Conservation (phyloP, 1,140 invertebrate species). For the Galendromus occidentalis region DNA sequence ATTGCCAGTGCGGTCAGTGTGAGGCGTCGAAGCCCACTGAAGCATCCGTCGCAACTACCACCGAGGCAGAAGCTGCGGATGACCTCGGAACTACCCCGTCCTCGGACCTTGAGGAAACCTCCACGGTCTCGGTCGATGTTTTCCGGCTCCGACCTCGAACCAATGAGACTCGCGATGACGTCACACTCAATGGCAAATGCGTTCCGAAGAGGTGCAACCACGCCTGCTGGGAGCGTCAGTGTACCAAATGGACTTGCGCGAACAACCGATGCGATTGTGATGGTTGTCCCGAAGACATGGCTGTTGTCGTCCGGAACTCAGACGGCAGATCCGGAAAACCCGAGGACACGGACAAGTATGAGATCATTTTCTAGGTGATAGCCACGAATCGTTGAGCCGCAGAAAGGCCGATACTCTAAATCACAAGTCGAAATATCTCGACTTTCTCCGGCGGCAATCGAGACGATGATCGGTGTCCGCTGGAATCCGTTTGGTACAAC, state of each 20-base stretch:
- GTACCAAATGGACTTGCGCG: neutral
- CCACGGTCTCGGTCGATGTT: neutral
- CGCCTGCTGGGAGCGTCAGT: constrained; percentile 1
- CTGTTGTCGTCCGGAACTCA: neutral
- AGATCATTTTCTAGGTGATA: neutral
- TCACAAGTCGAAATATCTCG: no score
- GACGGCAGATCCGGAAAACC: neutral
- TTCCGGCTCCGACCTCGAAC: neutral
- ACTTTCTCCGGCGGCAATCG: no score
- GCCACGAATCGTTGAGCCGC: neutral
- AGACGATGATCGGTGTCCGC: no score
- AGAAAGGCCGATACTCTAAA: no score
- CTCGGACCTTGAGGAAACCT: no score
- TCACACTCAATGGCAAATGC: neutral
- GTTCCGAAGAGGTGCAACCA: constrained; percentile 2
- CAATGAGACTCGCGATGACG: neutral
- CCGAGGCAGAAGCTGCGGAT: no score
- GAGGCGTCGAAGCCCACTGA: neutral
- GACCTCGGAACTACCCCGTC: no score
- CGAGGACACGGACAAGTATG: neutral
- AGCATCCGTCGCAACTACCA: neutral
- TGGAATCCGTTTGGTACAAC: no score
- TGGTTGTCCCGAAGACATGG: neutral
- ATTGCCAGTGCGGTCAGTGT: neutral
- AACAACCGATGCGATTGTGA: neutral